Percentiles rank a stretch among this genome's conserved stretches.
Conservation (phyloP, 2,797 vertebrate species). For the Crenichthys baileyi region DNA sequence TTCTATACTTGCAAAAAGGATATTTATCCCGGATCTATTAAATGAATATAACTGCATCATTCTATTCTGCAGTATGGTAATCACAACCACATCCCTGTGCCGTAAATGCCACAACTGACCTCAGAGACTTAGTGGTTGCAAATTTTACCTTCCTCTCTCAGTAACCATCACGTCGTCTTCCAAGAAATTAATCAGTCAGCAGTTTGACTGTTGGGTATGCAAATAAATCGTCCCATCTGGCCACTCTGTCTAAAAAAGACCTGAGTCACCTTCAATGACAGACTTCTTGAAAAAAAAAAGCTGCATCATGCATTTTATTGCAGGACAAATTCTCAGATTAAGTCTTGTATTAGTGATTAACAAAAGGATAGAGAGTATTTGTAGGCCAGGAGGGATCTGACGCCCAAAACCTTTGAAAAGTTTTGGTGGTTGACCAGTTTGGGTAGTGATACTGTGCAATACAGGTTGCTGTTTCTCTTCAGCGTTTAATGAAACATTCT, state of each 20-base stretch:
- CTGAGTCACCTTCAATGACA: constrained; percentile 62
- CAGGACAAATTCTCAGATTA: not conserved
- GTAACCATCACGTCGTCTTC: constrained; percentile 79
- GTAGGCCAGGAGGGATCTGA: constrained; percentile 6
- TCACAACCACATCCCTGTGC: not conserved
- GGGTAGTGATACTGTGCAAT: constrained; percentile 71
- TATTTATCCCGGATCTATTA: not conserved
- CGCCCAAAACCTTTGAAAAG: constrained; percentile 38
- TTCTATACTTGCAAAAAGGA: not conserved
- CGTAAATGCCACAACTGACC: constrained; percentile 27
- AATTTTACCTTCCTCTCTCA: constrained; percentile 68
- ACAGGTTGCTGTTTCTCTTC: constrained; percentile 69
- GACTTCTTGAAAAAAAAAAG: constrained; percentile 2
- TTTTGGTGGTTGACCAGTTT: constrained; percentile 72
- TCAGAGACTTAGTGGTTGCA: constrained; percentile 58
- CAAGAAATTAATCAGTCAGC: constrained; percentile 85
- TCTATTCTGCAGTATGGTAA: constrained; percentile 27
- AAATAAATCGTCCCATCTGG: constrained; percentile 91
- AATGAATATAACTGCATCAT: not conserved
- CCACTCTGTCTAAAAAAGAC: constrained; percentile 55
- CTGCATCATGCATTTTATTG: not conserved
- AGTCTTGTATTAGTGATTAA: constrained; percentile 5
- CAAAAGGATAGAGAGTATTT: constrained; percentile 6
- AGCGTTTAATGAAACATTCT: constrained; percentile 57
- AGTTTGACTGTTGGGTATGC: constrained; percentile 87